Base-by-base conservation (phyloP, 2,797 vertebrate species). In the Leptoclinus maculatus region DNA sequence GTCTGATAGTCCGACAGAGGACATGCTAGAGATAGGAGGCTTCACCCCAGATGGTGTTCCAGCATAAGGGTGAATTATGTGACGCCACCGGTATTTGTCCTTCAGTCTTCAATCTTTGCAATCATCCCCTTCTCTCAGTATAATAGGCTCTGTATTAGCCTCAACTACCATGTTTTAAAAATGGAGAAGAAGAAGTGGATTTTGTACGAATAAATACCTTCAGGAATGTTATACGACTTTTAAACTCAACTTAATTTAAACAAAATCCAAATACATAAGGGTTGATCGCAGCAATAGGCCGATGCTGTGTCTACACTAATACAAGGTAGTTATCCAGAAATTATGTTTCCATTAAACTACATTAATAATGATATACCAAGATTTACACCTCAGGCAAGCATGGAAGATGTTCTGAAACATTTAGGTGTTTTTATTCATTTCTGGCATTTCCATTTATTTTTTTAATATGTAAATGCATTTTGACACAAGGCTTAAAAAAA, bases 71-170 rank as follows among this genome's bases (percentile, higher is more conserved):
- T 17, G 2, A 86, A 78, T 89, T 74, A 82, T 75, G 79, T 47
- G 67, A 54, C 63, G 70, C 57, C 80, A 70, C 72, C 58, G 21
- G 14, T 59, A 72, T 34, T 34, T 81, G 83, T 81, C 82, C 84
- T 89, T 84, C 79, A 84, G 60, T 80, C 58, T 77, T 83, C 64
- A 84, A 82, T 87, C 85, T 73, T 68, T 11, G 41, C 72, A 71
- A 67, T 80, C 63, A 60, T 79, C 60, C 23, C 13, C 23, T 17
- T 56, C 62, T 76, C 79, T 79, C 71, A 0, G 38, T 69, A 75
- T 87, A 88, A 89, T 83, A 82, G 80, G 78, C 80, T 82, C 71
- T 53, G 76, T 54, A 60, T 73, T 60, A 65, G 56, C 38, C 38
- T 29, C 3, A 1, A 43, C 43, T 49, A 36, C 13, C 19, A 53